Evolutionary conservation across 2,797 vertebrate genomes (phyloP).

Genomic region (Spinus olivaceus): DNA sequence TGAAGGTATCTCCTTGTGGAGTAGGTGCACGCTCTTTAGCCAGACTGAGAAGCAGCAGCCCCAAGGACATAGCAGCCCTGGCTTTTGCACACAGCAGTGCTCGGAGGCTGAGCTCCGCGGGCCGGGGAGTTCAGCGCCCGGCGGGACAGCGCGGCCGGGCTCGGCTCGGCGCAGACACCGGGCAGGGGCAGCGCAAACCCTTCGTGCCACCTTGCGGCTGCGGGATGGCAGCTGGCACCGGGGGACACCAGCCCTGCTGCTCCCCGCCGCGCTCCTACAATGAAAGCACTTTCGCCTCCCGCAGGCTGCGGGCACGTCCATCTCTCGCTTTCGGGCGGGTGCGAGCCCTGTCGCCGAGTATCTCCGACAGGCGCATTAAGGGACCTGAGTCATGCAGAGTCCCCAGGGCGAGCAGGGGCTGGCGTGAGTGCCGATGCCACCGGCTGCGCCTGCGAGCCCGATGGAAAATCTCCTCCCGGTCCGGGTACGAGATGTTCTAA

Average conservation of each 20-base stretch:
- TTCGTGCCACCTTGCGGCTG: not conserved
- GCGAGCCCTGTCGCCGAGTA: not conserved
- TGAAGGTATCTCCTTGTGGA: not conserved
- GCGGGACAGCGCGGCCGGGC: fast-evolving
- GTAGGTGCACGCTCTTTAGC: fast-evolving
- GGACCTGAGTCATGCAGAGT: not conserved
- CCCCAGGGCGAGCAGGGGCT: not conserved
- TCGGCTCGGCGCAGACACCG: fast-evolving
- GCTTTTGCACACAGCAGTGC: fast-evolving
- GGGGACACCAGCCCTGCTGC: not conserved
- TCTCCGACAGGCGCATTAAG: not conserved
- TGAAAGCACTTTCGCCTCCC: not conserved
- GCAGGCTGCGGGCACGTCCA: not conserved
- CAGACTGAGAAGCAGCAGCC: not conserved
- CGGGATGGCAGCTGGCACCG: not conserved
- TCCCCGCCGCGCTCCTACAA: fast-evolving
- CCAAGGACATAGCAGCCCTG: not conserved
- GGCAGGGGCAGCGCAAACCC: not conserved
- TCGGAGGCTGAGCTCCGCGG: not conserved
- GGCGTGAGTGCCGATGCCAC: not conserved
- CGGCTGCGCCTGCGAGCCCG: not conserved
- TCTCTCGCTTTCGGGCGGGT: not conserved
- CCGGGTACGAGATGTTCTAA: not conserved
- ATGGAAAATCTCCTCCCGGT: not conserved
- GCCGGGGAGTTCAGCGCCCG: fast-evolving